Evolutionary conservation across 2,888 invertebrate genomes (phyloP).

Genomic region (Plebejus argus): DNA sequence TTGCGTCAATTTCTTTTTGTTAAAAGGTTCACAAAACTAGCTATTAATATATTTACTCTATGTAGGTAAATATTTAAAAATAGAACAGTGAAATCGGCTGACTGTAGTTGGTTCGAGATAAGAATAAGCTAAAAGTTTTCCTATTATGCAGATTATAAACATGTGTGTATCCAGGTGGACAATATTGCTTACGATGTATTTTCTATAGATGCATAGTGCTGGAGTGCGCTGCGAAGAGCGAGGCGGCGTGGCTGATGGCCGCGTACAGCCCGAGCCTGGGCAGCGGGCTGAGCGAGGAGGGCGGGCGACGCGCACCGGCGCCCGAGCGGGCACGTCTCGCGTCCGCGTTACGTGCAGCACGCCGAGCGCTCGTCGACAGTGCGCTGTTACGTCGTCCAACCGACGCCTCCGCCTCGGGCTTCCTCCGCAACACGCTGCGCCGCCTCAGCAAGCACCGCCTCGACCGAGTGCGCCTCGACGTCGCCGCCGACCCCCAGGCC

Average conservation of each 20-base stretch:
- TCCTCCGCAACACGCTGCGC: conserved; percentile 92
- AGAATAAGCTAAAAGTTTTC: too few species aligned
- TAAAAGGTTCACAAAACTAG: too few species aligned
- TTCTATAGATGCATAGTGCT: conserved; percentile 91
- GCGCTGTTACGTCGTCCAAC: conserved; percentile 91
- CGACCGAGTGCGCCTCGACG: conserved; percentile 83
- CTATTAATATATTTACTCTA: too few species aligned
- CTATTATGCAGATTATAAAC: too few species aligned
- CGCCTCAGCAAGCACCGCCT: conserved; percentile 90
- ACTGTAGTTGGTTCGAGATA: too few species aligned
- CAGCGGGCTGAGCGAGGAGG: conserved; percentile 88
- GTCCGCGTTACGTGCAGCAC: conserved; percentile 91
- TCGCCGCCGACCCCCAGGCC: conserved; percentile 83
- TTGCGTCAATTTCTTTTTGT: too few species aligned
- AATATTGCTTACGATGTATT: neutral
- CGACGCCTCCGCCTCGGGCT: conserved; percentile 88
- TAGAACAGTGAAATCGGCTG: too few species aligned
- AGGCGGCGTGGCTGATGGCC: conserved; percentile 95
- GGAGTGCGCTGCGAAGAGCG: conserved; percentile 93
- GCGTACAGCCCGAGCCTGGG: conserved; percentile 94
- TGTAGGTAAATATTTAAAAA: too few species aligned
- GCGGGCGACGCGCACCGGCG: conserved; percentile 84
- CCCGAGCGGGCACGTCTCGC: conserved; percentile 93
- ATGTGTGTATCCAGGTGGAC: too few species aligned
- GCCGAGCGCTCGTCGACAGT: conserved; percentile 91